Evolutionary conservation across 2,113 vertebrate species (phyloP), one percentile per base, ranked within the genome.

Genomic region (Tyto alba): DNA sequence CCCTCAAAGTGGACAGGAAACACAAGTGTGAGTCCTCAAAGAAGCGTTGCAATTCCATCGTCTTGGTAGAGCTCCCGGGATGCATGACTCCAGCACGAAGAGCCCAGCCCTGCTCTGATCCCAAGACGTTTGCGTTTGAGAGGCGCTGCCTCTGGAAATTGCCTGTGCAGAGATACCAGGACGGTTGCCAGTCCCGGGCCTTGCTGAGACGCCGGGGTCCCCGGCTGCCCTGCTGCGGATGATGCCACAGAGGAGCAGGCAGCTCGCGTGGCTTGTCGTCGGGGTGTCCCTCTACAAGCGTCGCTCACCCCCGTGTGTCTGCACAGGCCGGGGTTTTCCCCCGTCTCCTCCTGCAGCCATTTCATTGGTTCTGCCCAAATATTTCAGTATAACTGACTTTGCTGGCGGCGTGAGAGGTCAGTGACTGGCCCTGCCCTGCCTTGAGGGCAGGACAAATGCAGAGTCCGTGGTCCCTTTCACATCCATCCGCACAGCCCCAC

Each of bases 381-480:
- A 0, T 40, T 13, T 29, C 4, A n/a, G 17, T 34, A 1, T 18
- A 17, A 4, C 11, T 13, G 48, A 4, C 1, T 2, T 16, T 6
- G 43, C 50, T 36, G 0, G 23, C 7, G 3, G 17, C 15, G 3
- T 6, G 53, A 59, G 53, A 3, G 22, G n/a, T 27, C n/a, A 16
- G 26, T 5, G 57, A 8, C 2, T n/a, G 10, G 14, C 38, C 29
- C 64, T 66, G 53, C 30, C 53, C 53, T 68, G 77, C 52, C 82
- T 63, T 38, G 56, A 23, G 38, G 38, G 56, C 47, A 15, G 8
- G 64, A 21, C 19, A 21, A 43, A 17, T 2, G 11, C 27, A 22
- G 40, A 55, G 40, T 18, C 41, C 7, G 0, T 3, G 29, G 12
- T n/a, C 36, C 60, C 40, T 57, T 52, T 53, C 45, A 18, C 29